Conservation (phyloP, 2,797 vertebrate species). For the Lerista edwardsae region DNA sequence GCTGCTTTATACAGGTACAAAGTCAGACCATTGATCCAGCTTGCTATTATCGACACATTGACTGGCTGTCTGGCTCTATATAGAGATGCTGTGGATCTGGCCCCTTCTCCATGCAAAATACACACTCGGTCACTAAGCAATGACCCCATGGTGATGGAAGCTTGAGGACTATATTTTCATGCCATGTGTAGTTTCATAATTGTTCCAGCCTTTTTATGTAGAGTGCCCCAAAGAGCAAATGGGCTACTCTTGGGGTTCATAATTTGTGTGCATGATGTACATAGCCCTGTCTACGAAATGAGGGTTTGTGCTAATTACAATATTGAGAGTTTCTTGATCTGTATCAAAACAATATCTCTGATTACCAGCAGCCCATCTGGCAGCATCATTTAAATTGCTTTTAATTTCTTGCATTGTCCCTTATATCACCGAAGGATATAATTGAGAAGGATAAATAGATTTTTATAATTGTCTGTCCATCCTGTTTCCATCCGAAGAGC, state of each 20-base stretch:
- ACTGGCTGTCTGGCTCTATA: too few species aligned
- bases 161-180: neutral
- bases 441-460: too few species aligned
- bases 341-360: neutral
- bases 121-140: too few species aligned
- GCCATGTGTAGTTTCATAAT: neutral
- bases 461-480: neutral
- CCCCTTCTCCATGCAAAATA: too few species aligned
- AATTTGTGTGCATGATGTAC: neutral
- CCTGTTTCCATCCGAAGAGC: neutral
- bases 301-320: neutral
- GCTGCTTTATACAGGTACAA: too few species aligned
- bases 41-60: too few species aligned
- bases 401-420: neutral
- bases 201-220: neutral
- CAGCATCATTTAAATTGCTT: neutral
- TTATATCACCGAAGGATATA: neutral
- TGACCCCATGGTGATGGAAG: neutral
- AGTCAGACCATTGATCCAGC: too few species aligned
- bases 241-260: neutral
- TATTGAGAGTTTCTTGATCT: slow-evolving; percentile 20
- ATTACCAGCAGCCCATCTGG: neutral
- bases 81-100: too few species aligned
- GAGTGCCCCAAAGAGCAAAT: slow-evolving; percentile 8
- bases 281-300: neutral